Evolutionary conservation across 2,888 invertebrate genomes (phyloP), one percentile per base, ranked within the genome.

Genomic region (Meghimatium bilineatum): DNA sequence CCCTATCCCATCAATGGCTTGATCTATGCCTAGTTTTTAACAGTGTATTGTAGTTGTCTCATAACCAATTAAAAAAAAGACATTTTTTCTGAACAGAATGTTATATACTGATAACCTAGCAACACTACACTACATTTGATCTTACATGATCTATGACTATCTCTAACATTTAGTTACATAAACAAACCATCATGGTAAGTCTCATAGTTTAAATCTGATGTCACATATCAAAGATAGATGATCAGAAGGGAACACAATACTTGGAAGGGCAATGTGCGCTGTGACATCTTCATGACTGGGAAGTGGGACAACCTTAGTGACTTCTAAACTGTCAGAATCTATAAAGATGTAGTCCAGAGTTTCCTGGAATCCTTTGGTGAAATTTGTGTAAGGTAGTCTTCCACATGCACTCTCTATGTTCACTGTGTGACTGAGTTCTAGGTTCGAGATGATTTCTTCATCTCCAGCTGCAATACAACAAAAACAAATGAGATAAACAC

Each of bases 261-360:
- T 98, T 0, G 99, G 99, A 86, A 99, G 95, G 1, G 97, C 98
- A 66, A 94, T 95, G 90, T 97, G 94, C 81, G 95, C 94, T 81
- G 94, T 95, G 34, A 99, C 94, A 92, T 97, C 96, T 89, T 97
- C 96, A 69, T 95, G 94, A 75, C 95, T 95, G 0, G 98, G 98
- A 89, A 97, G 94, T 0, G 98, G 97, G 84, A 98, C 95, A 0
- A 96, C 95, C 95, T 96, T 95, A 94, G 80, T 83, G 8, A 91
- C 86, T 29, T 87, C 86, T 12, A 93, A 86, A 17, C 86, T 86
- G 67, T 91, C 88, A 69, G 94, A 95, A 89, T 97, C 96, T 91
- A 96, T 96, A 94, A 96, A 98, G 90, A 99, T 98, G 91, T 98
- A 98, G 94, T 99, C 99, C 83, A 99, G 94, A 86, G 97, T 97